Base-by-base conservation (phyloP, 2,113 vertebrate genomes). In the Nanorana parkeri region DNA sequence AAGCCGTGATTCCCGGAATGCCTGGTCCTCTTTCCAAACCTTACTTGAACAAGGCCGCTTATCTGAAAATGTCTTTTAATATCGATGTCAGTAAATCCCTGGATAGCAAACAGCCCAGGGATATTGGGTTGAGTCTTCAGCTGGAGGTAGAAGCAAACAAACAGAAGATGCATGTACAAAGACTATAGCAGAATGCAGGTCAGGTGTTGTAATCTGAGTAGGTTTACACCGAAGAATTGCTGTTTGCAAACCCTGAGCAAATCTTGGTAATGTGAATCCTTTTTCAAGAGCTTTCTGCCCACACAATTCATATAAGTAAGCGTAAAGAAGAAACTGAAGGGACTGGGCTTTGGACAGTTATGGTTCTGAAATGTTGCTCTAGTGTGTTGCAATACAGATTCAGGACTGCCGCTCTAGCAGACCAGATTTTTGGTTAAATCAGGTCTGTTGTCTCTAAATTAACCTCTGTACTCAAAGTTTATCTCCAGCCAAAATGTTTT, bases 21-120 rank as follows among this genome's bases (percentile, higher is more conserved):
- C 41, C 41, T 47, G 10, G 13, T 60, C 7, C 58, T 60, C n/a
- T 21, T 60, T 60, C 58, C 58, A 60, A 47, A 47, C n/a, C 5
- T 60, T n/a, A 60, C 10, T 11, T 60, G n/a, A 60, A 60, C 21
- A 11, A 60, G 20, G 58, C 5, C 10, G 10, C 58, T 60, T 21
- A 60, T 60, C n/a, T 54, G 52, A 56, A 29, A 29, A 17, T 56
- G 23, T 24, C 47, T 26, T 56, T 56, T 56, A 17, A 26, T 56
- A 71, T 19, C 7, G 16, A 71, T 24, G 51, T 54, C 69, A 29
- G 26, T 2, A 32, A 73, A 60, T 28, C 19, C 52, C 6, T 73
- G 52, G 24, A 29, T 73, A 58, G 52, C 26, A 73, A 73, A 73
- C 26, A 73, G 52, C 52, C 69, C 29, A 15, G 21, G 29, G 69